Percentiles rank a stretch among this genome's conserved stretches.
Evolutionary conservation across 2,888 invertebrate genomes (phyloP).

Genomic region (Lysandra bellargus): DNA sequence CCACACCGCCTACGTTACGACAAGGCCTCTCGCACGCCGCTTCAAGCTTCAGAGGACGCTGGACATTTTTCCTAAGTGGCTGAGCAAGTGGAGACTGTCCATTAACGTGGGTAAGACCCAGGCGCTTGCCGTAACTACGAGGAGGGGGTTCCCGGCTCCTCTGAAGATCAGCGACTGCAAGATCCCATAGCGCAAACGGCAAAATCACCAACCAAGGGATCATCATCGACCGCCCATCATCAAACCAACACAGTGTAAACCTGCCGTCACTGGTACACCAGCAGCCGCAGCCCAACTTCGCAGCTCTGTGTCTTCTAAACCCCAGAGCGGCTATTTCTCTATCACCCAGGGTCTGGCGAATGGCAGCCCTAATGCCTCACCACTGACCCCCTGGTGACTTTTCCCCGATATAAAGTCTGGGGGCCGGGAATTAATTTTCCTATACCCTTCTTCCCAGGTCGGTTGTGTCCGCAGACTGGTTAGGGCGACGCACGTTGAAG

Average conservation of each 20-base stretch:
- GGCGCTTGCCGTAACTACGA: not conserved
- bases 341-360: too few relatives aligned
- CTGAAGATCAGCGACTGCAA: not conserved
- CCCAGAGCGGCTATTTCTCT: too few relatives aligned
- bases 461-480: too few relatives aligned
- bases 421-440: too few relatives aligned
- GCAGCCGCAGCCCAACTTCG: not conserved
- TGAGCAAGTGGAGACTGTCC: not conserved
- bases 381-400: too few relatives aligned
- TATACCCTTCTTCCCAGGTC: too few relatives aligned
- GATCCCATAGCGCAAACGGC: not conserved
- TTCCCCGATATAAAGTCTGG: too few relatives aligned
- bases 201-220: conserved; percentile 4
- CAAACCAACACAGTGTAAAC: not conserved
- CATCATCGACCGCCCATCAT: not conserved
- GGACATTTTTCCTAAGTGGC: not conserved
- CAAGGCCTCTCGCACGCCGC: not conserved
- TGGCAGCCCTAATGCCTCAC: too few relatives aligned
- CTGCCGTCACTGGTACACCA: not conserved
- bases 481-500: too few relatives aligned
- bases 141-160: not conserved
- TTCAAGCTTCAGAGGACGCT: not conserved
- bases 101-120: not conserved
- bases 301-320: not conserved
- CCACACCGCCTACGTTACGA: not conserved